phyloP scores from a whole-genome alignment of 1,140 invertebrate species.

The Sinonovacula constricta region DNA sequence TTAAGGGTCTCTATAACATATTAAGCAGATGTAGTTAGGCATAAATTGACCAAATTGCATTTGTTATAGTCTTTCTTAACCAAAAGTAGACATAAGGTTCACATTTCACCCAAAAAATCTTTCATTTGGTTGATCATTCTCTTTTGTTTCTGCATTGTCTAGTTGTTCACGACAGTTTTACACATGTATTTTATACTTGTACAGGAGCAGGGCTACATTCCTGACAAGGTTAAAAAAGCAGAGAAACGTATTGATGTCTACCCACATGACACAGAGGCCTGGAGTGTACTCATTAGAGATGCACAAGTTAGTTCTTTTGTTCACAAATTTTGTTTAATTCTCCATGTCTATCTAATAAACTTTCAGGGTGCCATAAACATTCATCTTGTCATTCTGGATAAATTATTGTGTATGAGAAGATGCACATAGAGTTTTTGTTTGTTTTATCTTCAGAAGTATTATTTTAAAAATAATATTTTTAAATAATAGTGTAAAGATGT shows the following conservation, averaged over 20 bases:
- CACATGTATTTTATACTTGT: background rate
- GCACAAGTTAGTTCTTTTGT: slow-evolving; percentile 82
- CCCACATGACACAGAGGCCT: slow-evolving; percentile 96
- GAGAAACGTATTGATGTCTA: slow-evolving; percentile 86
- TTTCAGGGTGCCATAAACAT: too few relatives aligned
- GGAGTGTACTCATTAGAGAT: slow-evolving; percentile 96
- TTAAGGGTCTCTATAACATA: too few relatives aligned
- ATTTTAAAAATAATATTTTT: too few relatives aligned
- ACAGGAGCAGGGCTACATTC: slow-evolving; percentile 70
- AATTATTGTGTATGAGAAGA: too few relatives aligned
- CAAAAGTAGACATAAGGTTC: background rate
- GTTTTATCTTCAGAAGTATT: too few relatives aligned
- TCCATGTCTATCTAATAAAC: too few relatives aligned
- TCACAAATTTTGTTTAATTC: too few relatives aligned
- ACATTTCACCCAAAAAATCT: background rate
- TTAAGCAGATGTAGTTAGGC: background rate
- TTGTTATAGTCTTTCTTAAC: background rate
- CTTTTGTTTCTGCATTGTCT: background rate
- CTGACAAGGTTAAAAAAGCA: slow-evolving; percentile 79
- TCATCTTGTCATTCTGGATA: too few relatives aligned
- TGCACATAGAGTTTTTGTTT: too few relatives aligned
- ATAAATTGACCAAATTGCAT: background rate
- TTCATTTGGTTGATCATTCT: background rate
- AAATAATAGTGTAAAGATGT: too few relatives aligned
- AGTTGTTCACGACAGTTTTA: too few relatives aligned